A percentile compares a stretch with the other conserved stretches of the same genome.
Conservation (phyloP, 2,797 vertebrate species). For the Prunella strophiata region DNA sequence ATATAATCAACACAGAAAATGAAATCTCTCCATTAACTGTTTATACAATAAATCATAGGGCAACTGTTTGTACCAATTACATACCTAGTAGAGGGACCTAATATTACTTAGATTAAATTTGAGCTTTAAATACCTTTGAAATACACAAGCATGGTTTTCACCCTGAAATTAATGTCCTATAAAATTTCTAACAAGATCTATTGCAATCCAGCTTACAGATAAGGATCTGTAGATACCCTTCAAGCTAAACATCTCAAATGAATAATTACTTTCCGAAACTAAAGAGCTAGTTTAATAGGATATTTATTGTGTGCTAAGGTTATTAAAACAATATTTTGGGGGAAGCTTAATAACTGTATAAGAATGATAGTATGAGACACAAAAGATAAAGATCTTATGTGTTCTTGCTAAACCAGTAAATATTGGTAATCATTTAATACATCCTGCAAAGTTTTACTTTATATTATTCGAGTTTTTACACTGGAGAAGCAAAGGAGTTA, state of each 20-base stretch:
- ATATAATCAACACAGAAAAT: not conserved
- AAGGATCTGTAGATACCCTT: constrained; percentile 64
- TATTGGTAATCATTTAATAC: constrained; percentile 31
- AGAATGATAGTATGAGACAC: constrained; percentile 55
- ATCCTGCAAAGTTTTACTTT: not conserved
- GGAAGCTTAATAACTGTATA: constrained; percentile 58
- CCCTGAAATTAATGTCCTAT: constrained; percentile 36
- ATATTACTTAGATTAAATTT: not conserved
- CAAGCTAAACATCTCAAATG: constrained; percentile 63
- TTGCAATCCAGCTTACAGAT: constrained; percentile 52
- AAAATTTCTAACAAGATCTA: constrained; percentile 49
- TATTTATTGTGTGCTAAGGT: constrained; percentile 68
- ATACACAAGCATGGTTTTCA: not conserved
- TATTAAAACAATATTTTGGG: constrained; percentile 67
- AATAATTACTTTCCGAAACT: constrained; percentile 69
- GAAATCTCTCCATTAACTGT: not conserved
- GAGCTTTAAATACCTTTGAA: not conserved
- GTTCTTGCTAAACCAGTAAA: constrained; percentile 55
- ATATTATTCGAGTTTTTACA: not conserved
- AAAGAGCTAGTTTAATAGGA: constrained; percentile 52
- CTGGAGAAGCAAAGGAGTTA: not conserved
- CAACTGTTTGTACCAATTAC: not conserved
- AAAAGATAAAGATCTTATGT: constrained; percentile 14
- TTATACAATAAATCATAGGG: not conserved
- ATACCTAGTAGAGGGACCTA: not conserved